Evolutionary conservation across 2,113 vertebrate species (phyloP).

Genomic region (Spheniscus mendiculus): DNA sequence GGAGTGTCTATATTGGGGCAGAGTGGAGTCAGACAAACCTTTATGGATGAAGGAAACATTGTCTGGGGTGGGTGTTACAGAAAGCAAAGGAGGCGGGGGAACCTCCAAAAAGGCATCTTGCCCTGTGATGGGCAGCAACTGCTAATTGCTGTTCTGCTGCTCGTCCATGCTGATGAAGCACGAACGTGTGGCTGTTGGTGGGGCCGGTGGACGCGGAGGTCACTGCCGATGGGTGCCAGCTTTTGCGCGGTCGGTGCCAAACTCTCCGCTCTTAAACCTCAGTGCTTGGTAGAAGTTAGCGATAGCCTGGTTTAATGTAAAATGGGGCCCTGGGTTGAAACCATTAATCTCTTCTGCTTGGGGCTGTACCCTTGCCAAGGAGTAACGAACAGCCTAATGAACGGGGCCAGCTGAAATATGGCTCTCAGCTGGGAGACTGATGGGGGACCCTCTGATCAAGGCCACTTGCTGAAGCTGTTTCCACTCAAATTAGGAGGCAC

Average conservation of each 20-base stretch:
- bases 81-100: background rate
- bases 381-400: background rate
- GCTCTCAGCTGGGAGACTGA: background rate
- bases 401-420: background rate
- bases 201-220: background rate
- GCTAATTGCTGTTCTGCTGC: background rate
- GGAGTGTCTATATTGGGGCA: background rate
- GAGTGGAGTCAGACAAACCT: background rate
- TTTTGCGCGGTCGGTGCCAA: background rate
- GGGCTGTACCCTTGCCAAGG: background rate
- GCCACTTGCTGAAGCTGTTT: background rate
- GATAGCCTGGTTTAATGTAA: background rate
- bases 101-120: background rate
- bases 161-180: fast-evolving
- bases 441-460: background rate
- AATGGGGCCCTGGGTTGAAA: background rate
- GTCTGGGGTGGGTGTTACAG: background rate
- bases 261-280: background rate
- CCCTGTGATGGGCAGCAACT: background rate
- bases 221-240: background rate
- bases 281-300: background rate
- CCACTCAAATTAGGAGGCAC: background rate
- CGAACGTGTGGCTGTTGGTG: fast-evolving
- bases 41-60: background rate
- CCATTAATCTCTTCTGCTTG: background rate